phyloP scores from a whole-genome alignment of 2,113 vertebrate species.

The Bucco capensis region DNA sequence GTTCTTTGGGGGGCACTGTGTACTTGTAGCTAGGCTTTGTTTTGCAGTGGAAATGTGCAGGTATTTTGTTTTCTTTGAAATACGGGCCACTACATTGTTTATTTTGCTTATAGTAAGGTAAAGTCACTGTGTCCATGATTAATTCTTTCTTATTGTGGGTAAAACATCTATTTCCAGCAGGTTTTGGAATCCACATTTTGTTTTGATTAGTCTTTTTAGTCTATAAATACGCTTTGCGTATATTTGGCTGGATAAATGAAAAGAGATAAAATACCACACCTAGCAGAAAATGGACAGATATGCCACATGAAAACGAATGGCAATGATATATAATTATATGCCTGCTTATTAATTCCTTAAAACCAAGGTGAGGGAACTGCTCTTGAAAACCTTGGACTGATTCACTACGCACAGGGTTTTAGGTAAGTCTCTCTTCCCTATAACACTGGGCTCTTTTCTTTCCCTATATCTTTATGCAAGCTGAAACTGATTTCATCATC shows the following conservation, averaged over 20 bases:
- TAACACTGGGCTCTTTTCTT: neutral
- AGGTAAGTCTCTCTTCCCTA: neutral
- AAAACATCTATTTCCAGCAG: neutral
- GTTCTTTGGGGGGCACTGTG: conserved; percentile 57
- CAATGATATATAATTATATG: neutral
- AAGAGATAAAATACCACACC: neutral
- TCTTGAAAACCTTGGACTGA: neutral
- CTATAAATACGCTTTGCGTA: neutral
- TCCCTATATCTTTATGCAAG: neutral
- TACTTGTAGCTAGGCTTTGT: neutral
- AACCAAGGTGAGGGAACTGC: neutral
- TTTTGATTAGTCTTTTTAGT: neutral
- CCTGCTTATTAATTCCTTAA: neutral
- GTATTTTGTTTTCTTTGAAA: conserved; percentile 7
- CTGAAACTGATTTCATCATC: neutral
- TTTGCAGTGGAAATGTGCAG: neutral
- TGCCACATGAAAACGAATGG: neutral
- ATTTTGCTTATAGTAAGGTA: neutral
- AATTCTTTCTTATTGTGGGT: neutral
- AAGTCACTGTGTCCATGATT: neutral
- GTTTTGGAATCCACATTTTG: neutral
- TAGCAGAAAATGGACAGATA: neutral
- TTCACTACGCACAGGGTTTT: neutral
- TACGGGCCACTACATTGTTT: neutral
- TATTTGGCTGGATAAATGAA: neutral